Evolutionary conservation across 1,140 invertebrate genomes (phyloP), one percentile per base, ranked within the genome.

Genomic region (Trialeurodes vaporariorum): DNA sequence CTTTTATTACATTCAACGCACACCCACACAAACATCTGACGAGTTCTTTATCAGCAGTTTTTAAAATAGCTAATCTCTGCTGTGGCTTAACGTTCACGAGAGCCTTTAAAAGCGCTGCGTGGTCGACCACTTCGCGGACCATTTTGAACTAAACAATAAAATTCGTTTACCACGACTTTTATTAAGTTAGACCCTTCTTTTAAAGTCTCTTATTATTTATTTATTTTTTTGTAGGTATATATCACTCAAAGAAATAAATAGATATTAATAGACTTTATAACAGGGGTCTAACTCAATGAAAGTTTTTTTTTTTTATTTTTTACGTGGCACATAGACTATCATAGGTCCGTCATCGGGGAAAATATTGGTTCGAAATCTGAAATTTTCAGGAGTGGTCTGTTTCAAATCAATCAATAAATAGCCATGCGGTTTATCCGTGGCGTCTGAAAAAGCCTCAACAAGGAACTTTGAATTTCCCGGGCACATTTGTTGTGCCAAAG

Each of bases 71-170:
- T 58, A 24, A 22, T 17, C 67, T 21, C 26, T 63, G 34, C 23
- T 59, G n/a, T 17, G 67, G 21, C 24, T 64, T 68, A 9, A 64
- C 23, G 9, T 63, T 23, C 2, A 5, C 5, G 11, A 68, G 61
- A 65, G 17, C 21, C 24, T 64, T 61, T 2, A 68, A 24, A 5
- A 58, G 13, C 5, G 49, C 34, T 49, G 34, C 34, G 17, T 49
- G 5, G 34, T 49, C 17, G 5, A 49, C 34, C 5, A 49, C 17
- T 49, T 80, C 77, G 23, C 77, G 71, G 1, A 76, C 76, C 70
- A 79, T 79, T 76, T 80, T 79, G 70, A 79, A 76, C 63, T 75
- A 73, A 34, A 78, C 72, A 34, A 79, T 73, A 68, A 78, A 77
- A 69, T 74, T 74, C 23, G 74, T 70, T 70, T 78, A 78, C 5